Percentiles rank a stretch among this genome's conserved stretches.
phyloP scores from a whole-genome alignment of 1,140 invertebrate species.

The Matsumurasca onukii region DNA sequence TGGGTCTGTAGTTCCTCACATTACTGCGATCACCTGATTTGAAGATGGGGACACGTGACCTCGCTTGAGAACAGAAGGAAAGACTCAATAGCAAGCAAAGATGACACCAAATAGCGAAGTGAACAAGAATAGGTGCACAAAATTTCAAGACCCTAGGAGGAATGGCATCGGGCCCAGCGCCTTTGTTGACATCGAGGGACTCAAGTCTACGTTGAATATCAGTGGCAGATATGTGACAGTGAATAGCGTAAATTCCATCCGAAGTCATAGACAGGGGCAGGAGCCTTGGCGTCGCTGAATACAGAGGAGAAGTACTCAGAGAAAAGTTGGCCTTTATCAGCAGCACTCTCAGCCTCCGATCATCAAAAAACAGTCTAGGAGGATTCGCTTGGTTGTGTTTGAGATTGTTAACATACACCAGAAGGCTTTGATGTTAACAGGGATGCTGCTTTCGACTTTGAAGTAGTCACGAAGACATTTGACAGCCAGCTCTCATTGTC shows the following conservation, averaged over 20 bases:
- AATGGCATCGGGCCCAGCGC: neutral
- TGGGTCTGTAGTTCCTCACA: neutral
- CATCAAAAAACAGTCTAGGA: neutral
- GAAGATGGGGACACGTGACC: slow-evolving; percentile 23
- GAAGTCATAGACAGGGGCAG: neutral
- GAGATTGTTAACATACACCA: neutral
- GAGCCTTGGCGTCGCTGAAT: neutral
- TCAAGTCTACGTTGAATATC: neutral
- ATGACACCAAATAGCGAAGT: slow-evolving; percentile 6
- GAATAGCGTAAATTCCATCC: neutral
- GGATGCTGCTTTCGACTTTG: neutral
- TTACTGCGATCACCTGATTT: neutral
- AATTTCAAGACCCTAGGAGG: neutral
- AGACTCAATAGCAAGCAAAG: neutral
- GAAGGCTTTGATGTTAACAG: neutral
- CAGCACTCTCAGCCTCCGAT: neutral
- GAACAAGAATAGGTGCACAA: neutral
- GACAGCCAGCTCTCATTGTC: neutral
- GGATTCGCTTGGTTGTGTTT: neutral
- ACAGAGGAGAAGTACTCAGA: slow-evolving; percentile 5
- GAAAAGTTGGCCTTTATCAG: neutral
- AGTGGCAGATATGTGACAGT: neutral
- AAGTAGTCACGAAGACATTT: neutral
- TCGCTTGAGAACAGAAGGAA: neutral
- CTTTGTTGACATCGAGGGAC: neutral